Evolutionary conservation across 2,888 invertebrate species (phyloP), one percentile per base, ranked within the genome.

Genomic region (Apantesis nais): DNA sequence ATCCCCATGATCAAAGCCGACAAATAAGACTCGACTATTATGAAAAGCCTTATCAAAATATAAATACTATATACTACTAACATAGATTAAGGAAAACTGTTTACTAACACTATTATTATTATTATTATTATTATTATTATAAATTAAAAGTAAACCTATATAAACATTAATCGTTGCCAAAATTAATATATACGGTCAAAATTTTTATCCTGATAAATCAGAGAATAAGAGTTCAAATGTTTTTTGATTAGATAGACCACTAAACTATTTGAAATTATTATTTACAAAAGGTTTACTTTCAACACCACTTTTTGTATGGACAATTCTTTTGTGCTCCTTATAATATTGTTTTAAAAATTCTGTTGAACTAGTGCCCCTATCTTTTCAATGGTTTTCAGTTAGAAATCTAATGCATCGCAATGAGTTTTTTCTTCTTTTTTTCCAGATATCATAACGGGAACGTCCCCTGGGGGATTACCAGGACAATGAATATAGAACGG

Each of bases 401-500:
- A 62, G 63, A 19, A 77, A 71, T 83, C 74, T 80, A 84, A 86
- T 86, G 86, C 84, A 85, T 86, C 79, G 80, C 85, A 85, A 86
- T 85, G 86, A 86, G 86, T 69, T 80, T 77, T 82, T 78, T 75
- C 67, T 72, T 74, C 72, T 78, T 74, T 83, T 78, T 82, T 82
- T 74, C 63, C 68, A 78, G 78, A 79, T 84, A 84, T 83, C 82
- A 86, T 86, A 84, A 83, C 84, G 73, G 74, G 79, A 79, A 77
- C 67, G 72, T 77, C 66, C 84, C 78, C 83, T 29, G 75, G 78
- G 78, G 86, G 77, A 75, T 82, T 79, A 73, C 75, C 77, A 81
- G 74, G 77, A 85, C 88, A 86, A 86, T 88, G 87, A 86, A 88
- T 87, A 87, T 77, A 86, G 80, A 87, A 81, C 76, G 74, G 81